Conservation (phyloP, 2,113 vertebrate genomes). For the Microtus pennsylvanicus region DNA sequence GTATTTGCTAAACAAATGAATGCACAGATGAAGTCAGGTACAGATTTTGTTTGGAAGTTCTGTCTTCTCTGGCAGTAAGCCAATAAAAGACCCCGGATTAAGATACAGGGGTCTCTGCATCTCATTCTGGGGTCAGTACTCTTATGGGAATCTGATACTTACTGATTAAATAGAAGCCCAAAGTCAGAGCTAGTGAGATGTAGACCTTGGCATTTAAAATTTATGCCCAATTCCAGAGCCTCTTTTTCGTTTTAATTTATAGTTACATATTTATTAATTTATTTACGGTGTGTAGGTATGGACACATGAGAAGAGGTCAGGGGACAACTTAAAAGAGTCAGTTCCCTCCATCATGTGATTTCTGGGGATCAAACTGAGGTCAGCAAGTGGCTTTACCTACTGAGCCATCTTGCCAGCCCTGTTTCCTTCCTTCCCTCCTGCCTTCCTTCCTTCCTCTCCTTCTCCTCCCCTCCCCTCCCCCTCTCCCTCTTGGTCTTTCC, state of each 20-base stretch:
- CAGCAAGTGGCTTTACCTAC: background rate
- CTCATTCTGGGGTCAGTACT: background rate
- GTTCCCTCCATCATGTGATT: background rate
- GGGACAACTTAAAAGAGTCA: background rate
- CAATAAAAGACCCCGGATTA: background rate
- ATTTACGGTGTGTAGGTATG: background rate
- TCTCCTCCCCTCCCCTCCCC: too few relatives aligned
- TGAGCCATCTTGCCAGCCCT: too few relatives aligned
- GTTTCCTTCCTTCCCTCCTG: too few relatives aligned
- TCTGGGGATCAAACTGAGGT: too few relatives aligned
- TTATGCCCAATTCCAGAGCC: background rate
- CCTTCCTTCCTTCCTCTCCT: too few relatives aligned
- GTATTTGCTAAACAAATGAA: conserved; percentile 11
- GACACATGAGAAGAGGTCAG: background rate
- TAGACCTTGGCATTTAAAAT: conserved; percentile 21
- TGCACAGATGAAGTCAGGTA: background rate
- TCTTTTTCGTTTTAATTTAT: background rate
- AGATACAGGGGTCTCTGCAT: background rate
- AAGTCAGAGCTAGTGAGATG: background rate
- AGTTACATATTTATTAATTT: background rate
- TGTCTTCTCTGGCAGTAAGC: background rate
- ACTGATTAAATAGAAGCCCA: background rate
- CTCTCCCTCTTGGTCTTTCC: background rate
- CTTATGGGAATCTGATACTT: background rate
- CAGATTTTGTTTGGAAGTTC: background rate